These are phyloP conservation scores for Sthenelais limicola DNA, from an alignment of 2,888 invertebrate genomes.

Conservation along the genomic window DNA sequence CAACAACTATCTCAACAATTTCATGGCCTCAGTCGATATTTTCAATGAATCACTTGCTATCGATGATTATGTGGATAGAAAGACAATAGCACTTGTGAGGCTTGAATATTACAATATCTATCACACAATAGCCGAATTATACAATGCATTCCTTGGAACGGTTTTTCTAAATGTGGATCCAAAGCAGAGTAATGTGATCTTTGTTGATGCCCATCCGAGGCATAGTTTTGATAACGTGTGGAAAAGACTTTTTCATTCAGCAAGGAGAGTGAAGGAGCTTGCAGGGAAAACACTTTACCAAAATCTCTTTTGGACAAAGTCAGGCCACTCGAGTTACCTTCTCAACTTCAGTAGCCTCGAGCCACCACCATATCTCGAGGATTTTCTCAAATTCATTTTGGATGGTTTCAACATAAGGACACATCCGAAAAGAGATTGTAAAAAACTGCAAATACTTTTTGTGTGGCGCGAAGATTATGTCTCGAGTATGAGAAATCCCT, in stretches of 20 bases:
- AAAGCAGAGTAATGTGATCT: slow-evolving; percentile 56
- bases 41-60: slow-evolving; percentile 13
- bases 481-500: slow-evolving; percentile 64
- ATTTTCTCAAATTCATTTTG: slow-evolving; percentile 61
- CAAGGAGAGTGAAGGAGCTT: slow-evolving; percentile 55
- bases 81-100: slow-evolving; percentile 59
- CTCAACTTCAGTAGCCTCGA: slow-evolving; percentile 56
- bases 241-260: slow-evolving; percentile 57
- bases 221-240: slow-evolving; percentile 60
- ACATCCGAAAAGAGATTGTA: slow-evolving; percentile 53
- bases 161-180: slow-evolving; percentile 55
- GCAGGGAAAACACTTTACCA: slow-evolving; percentile 49
- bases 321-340: slow-evolving; percentile 59
- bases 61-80: slow-evolving; percentile 31
- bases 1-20: slow-evolving; percentile 53
- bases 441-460: slow-evolving; percentile 57
- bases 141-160: slow-evolving; percentile 61
- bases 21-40: slow-evolving; percentile 41
- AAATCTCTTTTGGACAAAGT: slow-evolving; percentile 58
- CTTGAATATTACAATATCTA: slow-evolving; percentile 67
- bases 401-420: slow-evolving; percentile 33
- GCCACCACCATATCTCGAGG: slow-evolving; percentile 55
- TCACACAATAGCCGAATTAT: slow-evolving; percentile 67
- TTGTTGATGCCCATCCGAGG: slow-evolving; percentile 63
- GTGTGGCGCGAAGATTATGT: slow-evolving; percentile 65